A percentile compares a stretch with the other conserved stretches of the same genome.
These are phyloP conservation scores for Thyatira batis DNA, from an alignment of 2,888 invertebrate species.

Conservation along the genomic window DNA sequence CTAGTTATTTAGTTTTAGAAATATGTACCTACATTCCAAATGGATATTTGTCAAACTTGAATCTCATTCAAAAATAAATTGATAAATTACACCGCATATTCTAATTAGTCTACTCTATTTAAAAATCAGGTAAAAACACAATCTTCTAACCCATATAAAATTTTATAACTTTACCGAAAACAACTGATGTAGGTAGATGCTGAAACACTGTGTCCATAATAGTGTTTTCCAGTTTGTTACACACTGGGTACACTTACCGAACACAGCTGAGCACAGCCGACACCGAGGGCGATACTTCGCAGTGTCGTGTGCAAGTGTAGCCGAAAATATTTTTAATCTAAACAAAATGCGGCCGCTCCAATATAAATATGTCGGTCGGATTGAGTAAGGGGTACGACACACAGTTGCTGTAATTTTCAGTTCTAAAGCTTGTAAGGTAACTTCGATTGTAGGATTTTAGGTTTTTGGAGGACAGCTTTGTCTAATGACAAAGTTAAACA, in stretches of 20 bases:
- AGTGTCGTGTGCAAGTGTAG: slow-evolving; percentile 80
- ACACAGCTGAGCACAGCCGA: slow-evolving; percentile 11
- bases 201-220: slow-evolving; percentile 28
- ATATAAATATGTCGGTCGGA: slow-evolving; percentile 76
- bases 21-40: no score
- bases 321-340: slow-evolving; percentile 80
- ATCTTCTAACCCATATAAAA: not conserved
- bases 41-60: no score
- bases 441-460: no score
- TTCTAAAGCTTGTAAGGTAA: no score
- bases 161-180: not conserved
- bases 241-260: not conserved
- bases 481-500: no score
- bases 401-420: slow-evolving; percentile 7
- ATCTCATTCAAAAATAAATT: no score
- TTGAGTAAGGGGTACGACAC: slow-evolving; percentile 49
- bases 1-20: no score
- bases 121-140: not conserved
- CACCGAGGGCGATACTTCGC: slow-evolving; percentile 43
- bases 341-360: slow-evolving; percentile 73
- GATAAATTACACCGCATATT: no score
- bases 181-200: no score
- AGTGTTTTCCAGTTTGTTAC: slow-evolving; percentile 26
- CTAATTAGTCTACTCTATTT: not conserved
- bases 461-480: no score